phyloP scores from a whole-genome alignment of 2,113 vertebrate genomes.

The Dicerorhinus sumatrensis region DNA sequence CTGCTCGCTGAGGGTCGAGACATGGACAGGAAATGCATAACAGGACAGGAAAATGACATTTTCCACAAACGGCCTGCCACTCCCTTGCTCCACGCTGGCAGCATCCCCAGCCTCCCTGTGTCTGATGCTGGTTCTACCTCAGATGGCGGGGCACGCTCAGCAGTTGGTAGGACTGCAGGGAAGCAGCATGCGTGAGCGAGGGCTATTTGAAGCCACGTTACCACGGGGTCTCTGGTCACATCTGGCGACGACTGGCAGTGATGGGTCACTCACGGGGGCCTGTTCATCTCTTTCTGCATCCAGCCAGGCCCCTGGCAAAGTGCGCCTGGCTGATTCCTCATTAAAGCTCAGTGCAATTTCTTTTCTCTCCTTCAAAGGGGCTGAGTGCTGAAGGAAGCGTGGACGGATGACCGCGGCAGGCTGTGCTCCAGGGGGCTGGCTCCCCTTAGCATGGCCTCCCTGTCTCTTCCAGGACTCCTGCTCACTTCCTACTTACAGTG shows the following conservation, averaged over 20 bases:
- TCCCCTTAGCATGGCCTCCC: background rate
- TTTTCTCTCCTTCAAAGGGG: conserved; percentile 45
- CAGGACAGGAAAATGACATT: conserved; percentile 86
- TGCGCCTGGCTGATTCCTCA: background rate
- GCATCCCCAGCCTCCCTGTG: conserved; percentile 81
- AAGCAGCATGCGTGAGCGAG: conserved; percentile 74
- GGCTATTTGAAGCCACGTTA: conserved; percentile 77
- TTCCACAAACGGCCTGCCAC: conserved; percentile 82
- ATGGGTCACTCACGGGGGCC: conserved; percentile 20
- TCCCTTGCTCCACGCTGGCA: conserved; percentile 81
- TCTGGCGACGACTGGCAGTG: conserved; percentile 41
- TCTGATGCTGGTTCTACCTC: conserved; percentile 84
- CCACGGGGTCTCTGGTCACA: conserved; percentile 64
- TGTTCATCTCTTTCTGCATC: conserved; percentile 35
- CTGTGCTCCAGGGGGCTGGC: rapidly evolving
- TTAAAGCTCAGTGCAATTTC: background rate
- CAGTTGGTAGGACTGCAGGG: conserved; percentile 83
- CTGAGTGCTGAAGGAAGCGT: background rate
- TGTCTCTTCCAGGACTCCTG: background rate
- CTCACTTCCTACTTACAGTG: background rate
- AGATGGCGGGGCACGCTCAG: conserved; percentile 78
- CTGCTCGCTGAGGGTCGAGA: conserved; percentile 82
- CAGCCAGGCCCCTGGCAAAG: conserved; percentile 51
- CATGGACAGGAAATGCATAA: conserved; percentile 82
- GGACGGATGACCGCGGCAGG: background rate